phyloP scores from a whole-genome alignment of 2,888 invertebrate species.

The Pristionchus entomophagus region DNA sequence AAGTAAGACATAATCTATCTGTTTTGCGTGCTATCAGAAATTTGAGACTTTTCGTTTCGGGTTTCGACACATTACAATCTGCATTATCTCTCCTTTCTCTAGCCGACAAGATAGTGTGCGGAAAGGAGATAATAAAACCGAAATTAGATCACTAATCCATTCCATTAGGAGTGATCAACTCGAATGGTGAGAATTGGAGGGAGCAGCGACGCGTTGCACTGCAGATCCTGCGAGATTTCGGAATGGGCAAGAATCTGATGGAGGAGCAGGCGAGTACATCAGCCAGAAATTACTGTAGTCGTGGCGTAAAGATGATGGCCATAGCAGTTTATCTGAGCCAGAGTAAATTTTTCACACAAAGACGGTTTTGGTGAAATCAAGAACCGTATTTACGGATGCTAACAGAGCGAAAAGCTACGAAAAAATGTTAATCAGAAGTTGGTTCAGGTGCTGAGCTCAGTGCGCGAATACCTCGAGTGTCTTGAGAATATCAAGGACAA shows the following conservation, averaged over 20 bases:
- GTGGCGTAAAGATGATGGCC: no score
- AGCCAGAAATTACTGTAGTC: no score
- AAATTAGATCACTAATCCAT: neutral
- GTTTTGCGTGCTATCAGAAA: neutral
- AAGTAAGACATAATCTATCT: neutral
- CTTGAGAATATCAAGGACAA: neutral
- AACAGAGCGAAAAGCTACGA: no score
- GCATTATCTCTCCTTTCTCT: no score
- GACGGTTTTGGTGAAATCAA: neutral
- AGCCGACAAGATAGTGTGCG: no score
- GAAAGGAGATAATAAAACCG: no score
- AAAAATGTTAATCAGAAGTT: no score
- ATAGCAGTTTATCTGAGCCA: neutral
- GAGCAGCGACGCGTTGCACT: conserved; percentile 4
- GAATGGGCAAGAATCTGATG: conserved; percentile 36
- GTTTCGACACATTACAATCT: no score
- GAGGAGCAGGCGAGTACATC: conserved; percentile 20
- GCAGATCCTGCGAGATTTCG: conserved; percentile 1
- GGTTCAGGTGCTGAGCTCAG: neutral
- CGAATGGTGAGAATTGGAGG: conserved; percentile 27
- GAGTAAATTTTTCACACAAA: neutral
- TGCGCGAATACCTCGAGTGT: neutral
- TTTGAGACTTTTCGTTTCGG: no score
- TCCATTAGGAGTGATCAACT: neutral
- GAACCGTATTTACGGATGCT: no score